phyloP scores from a whole-genome alignment of 2,113 vertebrate species.

The Trematocara nigrifrons region DNA sequence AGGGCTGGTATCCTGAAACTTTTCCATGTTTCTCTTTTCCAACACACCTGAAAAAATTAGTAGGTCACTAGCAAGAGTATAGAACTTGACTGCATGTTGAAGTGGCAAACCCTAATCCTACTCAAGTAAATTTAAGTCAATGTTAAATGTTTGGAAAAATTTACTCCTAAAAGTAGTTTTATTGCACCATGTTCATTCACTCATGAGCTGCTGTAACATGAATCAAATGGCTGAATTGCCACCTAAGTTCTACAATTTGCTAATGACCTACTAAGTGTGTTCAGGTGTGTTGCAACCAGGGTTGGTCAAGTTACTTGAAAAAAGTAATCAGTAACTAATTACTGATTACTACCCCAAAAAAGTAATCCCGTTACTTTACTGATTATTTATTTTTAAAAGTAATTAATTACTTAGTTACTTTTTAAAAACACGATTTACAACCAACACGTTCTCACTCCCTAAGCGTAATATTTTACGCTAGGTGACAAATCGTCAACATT shows the following conservation, averaged over 20 bases:
- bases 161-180: background rate
- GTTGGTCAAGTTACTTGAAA: too few relatives aligned
- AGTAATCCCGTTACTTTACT: too few relatives aligned
- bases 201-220: background rate
- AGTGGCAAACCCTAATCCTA: background rate
- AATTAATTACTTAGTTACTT: too few relatives aligned
- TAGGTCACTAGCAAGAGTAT: background rate
- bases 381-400: too few relatives aligned
- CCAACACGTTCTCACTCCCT: too few relatives aligned
- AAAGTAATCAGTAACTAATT: too few relatives aligned
- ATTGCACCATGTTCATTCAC: background rate
- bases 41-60: background rate
- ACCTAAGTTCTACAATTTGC: background rate
- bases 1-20: background rate
- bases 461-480: too few relatives aligned
- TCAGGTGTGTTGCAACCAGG: background rate
- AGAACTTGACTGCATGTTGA: background rate
- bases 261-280: background rate
- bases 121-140: background rate
- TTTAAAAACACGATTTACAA: too few relatives aligned
- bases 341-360: too few relatives aligned
- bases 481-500: too few relatives aligned
- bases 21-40: background rate
- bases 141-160: background rate
- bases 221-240: background rate